Evolutionary conservation across 2,888 invertebrate species (phyloP).

Genomic region (Lordiphosa fenestrarum): DNA sequence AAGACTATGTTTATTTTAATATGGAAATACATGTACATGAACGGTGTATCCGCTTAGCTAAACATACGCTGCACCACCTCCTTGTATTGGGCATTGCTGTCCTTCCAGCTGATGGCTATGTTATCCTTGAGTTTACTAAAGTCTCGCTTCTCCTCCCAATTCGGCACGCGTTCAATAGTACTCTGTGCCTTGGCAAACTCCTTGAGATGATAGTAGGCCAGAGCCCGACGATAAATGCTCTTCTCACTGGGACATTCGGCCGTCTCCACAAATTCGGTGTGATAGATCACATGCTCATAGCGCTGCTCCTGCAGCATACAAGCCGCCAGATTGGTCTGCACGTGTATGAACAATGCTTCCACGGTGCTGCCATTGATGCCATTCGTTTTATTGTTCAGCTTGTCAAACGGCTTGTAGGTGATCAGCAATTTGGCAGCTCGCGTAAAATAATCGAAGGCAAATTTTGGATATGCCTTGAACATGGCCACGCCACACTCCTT

Average conservation of each 20-base stretch:
- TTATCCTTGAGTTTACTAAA: slow-evolving; percentile 83
- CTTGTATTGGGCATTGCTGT: slow-evolving; percentile 83
- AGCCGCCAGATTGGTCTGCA: slow-evolving; percentile 91
- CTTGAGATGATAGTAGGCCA: slow-evolving; percentile 82
- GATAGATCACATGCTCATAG: slow-evolving; percentile 84
- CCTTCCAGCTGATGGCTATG: slow-evolving; percentile 82
- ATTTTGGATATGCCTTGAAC: slow-evolving; percentile 84
- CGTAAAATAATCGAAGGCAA: slow-evolving; percentile 88
- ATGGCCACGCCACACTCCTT: slow-evolving; percentile 83
- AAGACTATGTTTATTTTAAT: slow-evolving; percentile 39
- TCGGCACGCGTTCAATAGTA: slow-evolving; percentile 81
- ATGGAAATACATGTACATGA: slow-evolving; percentile 27
- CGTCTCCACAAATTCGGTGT: slow-evolving; percentile 82
- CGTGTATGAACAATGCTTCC: slow-evolving; percentile 83
- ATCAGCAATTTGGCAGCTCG: slow-evolving; percentile 88
- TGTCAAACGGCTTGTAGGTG: slow-evolving; percentile 82
- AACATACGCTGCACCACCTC: slow-evolving; percentile 82
- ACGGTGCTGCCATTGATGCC: slow-evolving; percentile 80
- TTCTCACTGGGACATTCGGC: slow-evolving; percentile 78
- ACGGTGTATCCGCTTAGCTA: slow-evolving; percentile 40
- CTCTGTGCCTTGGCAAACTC: slow-evolving; percentile 85
- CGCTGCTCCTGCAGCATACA: slow-evolving; percentile 87
- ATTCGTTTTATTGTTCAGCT: slow-evolving; percentile 80
- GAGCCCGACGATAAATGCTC: slow-evolving; percentile 81
- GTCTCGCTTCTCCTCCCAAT: slow-evolving; percentile 85